These are phyloP conservation scores for Zaprionus lineosus DNA, from an alignment of 2,888 invertebrate species.

Conservation along the genomic window DNA sequence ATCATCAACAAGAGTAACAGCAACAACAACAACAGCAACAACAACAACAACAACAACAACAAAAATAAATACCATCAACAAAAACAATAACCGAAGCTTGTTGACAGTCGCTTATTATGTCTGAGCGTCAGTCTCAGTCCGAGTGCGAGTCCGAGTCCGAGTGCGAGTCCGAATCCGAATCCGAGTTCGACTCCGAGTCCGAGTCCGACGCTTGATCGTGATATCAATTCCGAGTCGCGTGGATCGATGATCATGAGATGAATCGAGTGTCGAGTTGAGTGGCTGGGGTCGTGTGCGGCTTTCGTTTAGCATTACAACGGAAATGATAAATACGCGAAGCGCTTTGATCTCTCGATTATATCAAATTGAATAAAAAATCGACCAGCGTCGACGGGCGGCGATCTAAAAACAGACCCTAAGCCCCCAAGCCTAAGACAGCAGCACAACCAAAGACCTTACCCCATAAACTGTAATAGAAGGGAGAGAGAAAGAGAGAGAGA, in stretches of 20 bases:
- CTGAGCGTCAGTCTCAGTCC: slow-evolving; percentile 10
- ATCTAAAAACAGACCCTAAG: slow-evolving; percentile 12
- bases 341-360: slow-evolving; percentile 59
- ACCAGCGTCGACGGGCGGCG: slow-evolving; percentile 21
- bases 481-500: too few relatives aligned
- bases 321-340: slow-evolving; percentile 61
- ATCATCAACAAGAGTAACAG: slow-evolving; percentile 3
- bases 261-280: slow-evolving; percentile 11
- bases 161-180: slow-evolving; percentile 26
- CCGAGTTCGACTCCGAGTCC: slow-evolving; percentile 28
- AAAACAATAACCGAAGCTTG: slow-evolving; percentile 16
- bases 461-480: too few relatives aligned
- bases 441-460: too few relatives aligned
- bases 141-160: slow-evolving; percentile 21
- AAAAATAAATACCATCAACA: slow-evolving; percentile 20
- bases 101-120: slow-evolving; percentile 11
- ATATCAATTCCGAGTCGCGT: slow-evolving; percentile 45
- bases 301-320: slow-evolving; percentile 42
- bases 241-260: too few relatives aligned
- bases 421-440: too few relatives aligned
- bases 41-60: slow-evolving; percentile 3
- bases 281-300: slow-evolving; percentile 2
- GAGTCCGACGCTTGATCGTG: slow-evolving; percentile 58
- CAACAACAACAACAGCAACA: slow-evolving; percentile 13
- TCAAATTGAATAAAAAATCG: slow-evolving; percentile 50